These are phyloP conservation scores for Torymus tubicola DNA, from an alignment of 2,888 invertebrate genomes.

Conservation along the genomic window DNA sequence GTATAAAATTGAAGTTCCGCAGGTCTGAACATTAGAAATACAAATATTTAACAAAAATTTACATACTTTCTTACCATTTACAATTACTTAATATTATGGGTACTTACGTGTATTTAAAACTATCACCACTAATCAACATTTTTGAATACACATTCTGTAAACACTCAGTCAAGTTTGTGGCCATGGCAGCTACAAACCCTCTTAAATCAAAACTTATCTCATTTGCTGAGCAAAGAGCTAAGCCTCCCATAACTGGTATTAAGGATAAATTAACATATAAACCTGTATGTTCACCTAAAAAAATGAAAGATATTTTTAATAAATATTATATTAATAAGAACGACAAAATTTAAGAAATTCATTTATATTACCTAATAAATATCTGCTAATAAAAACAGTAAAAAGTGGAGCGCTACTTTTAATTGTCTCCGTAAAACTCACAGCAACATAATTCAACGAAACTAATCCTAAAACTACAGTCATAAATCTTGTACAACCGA, in stretches of 20 bases:
- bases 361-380: conserved; percentile 78
- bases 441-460: conserved; percentile 86
- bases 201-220: conserved; percentile 85
- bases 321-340: background rate
- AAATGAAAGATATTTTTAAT: too few relatives aligned
- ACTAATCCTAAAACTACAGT: conserved; percentile 86
- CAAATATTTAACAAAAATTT: too few relatives aligned
- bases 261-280: conserved; percentile 84
- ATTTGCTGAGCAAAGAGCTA: conserved; percentile 86
- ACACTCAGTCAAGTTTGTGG: conserved; percentile 88
- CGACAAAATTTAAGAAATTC: conserved; percentile 26
- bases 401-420: conserved; percentile 89
- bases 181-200: conserved; percentile 86
- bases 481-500: conserved; percentile 85
- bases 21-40: conserved; percentile 78
- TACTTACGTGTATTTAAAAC: conserved; percentile 85
- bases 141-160: conserved; percentile 89
- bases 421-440: conserved; percentile 89
- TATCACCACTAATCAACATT: conserved; percentile 85
- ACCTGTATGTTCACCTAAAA: conserved; percentile 81
- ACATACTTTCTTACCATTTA: background rate
- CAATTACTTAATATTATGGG: conserved; percentile 10
- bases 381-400: conserved; percentile 85
- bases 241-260: conserved; percentile 86
- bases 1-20: conserved; percentile 89